A percentile compares a stretch with the other conserved stretches of the same genome.
Conservation (phyloP, 2,797 vertebrate species). For the Tapera naevia region DNA sequence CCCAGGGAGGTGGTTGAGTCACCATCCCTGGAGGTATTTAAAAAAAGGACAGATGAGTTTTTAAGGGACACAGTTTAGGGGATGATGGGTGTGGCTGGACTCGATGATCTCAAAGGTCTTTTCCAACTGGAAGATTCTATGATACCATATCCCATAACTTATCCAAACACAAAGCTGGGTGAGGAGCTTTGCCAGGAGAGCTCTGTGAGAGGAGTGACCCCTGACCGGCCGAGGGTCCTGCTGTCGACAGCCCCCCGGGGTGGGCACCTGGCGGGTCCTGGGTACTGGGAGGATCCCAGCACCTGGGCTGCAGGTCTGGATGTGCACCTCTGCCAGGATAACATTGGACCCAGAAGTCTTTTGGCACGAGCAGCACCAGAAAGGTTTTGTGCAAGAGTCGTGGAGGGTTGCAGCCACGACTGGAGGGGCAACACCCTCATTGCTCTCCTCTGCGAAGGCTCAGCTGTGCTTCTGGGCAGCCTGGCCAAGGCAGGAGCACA, state of each 20-base stretch:
- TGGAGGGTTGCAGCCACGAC: not conserved
- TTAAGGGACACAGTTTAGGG: too few species aligned
- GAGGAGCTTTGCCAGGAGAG: not conserved
- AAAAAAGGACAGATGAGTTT: too few species aligned
- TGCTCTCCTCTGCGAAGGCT: not conserved
- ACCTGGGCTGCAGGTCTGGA: not conserved
- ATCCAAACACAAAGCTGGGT: not conserved
- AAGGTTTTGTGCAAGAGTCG: not conserved
- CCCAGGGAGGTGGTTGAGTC: too few species aligned
- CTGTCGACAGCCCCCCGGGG: not conserved
- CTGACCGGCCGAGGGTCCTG: not conserved
- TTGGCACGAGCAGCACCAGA: not conserved
- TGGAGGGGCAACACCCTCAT: not conserved
- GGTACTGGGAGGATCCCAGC: not conserved
- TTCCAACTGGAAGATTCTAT: too few species aligned
- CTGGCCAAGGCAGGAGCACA: conserved; percentile 8
- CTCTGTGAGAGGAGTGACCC: not conserved
- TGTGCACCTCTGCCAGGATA: not conserved
- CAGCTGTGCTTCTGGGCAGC: not conserved
- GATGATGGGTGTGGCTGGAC: too few species aligned
- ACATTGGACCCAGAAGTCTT: accelerated
- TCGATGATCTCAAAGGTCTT: too few species aligned
- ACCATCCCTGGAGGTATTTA: too few species aligned
- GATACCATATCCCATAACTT: conserved; percentile 9
- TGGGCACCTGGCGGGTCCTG: too few species aligned